A percentile compares a stretch with the other conserved stretches of the same genome.
Conservation (phyloP, 2,113 vertebrate genomes). For the Ammodytes marinus region DNA sequence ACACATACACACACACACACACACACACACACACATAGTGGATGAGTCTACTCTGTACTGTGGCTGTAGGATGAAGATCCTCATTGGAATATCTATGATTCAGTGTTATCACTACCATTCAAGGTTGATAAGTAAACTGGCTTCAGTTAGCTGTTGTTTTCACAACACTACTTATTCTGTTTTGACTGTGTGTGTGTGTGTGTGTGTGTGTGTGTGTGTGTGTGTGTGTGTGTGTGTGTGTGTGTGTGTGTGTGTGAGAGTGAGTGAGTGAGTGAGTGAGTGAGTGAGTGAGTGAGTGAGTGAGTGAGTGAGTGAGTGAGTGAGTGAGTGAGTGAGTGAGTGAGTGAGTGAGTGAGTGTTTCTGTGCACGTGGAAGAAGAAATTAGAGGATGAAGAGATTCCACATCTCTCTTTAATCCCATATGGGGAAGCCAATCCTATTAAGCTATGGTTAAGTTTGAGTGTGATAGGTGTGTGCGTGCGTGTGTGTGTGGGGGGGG, state of each 20-base stretch:
- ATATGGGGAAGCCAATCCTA: conserved; percentile 67
- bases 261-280: conserved; percentile 10
- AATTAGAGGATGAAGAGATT: conserved; percentile 46
- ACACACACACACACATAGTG: not conserved
- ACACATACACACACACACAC: too few species aligned
- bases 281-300: conserved; percentile 4
- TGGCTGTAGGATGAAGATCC: conserved; percentile 9
- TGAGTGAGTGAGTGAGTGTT: not conserved
- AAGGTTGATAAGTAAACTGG: conserved; percentile 37
- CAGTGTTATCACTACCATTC: conserved; percentile 7
- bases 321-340: not conserved
- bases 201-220: not conserved
- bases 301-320: conserved; percentile 12
- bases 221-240: conserved; percentile 13
- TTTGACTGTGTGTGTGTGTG: conserved; percentile 22
- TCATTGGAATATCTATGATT: conserved; percentile 6
- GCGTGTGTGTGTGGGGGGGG: conserved; percentile 25
- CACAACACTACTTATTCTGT: conserved; percentile 36
- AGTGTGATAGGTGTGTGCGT: conserved; percentile 2
- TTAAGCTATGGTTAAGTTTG: conserved; percentile 51
- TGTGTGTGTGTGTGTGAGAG: conserved; percentile 1
- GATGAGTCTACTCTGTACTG: conserved; percentile 8
- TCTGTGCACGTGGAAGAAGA: not conserved
- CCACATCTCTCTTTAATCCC: conserved; percentile 69
- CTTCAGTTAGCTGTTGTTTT: not conserved